Base-by-base conservation (phyloP, 2,888 invertebrate species). In the Cataglyphis rosenhaueri region DNA sequence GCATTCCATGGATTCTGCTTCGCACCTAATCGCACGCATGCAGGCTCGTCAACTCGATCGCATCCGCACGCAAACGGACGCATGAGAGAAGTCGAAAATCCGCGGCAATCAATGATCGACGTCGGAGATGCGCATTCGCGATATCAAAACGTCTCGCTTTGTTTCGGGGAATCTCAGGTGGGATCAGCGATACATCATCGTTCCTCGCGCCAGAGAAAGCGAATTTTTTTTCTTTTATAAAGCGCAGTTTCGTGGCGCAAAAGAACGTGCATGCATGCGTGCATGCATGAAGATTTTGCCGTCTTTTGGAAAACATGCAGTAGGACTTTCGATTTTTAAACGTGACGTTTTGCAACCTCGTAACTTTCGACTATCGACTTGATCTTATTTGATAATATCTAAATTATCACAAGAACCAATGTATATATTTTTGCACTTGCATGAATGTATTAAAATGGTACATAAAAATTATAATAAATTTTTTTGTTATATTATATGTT, bases 1-100 rank as follows among this genome's bases (percentile, higher is more conserved):
- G 83, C 81, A 81, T 86, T 87, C 84, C 81, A 61, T 61, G 82
- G 81, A 88, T 87, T 85, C 84, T 85, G 85, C 84, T 81, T 88
- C 75, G 65, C 89, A 86, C 82, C 83, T 86, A 78, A 66, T 79
- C 76, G 61, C 71, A 57, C 62, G 82, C 78, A 83, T 65, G 82
- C 55, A 29, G 9, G 70, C 48, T 9, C 44, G 65, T 35, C 18
- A 38, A 18, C 10, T 25, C 35, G 48, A 29, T 18, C 41, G 21
- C 41, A 41, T 81, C 35, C 44, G 57, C 64, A 57, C 41, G 41
- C 71, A 10, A 15, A 29, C 3, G 52, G 12, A 55, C 0, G 48
- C 38, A 55, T 5, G 4, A 52, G 74, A 62, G 57, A 76, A 41
- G 38, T 38, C 66, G n/a, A 66, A 76, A 76, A 76, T 66, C 29